phyloP scores from a whole-genome alignment of 2,113 vertebrate species.

The Lagopus leucura region DNA sequence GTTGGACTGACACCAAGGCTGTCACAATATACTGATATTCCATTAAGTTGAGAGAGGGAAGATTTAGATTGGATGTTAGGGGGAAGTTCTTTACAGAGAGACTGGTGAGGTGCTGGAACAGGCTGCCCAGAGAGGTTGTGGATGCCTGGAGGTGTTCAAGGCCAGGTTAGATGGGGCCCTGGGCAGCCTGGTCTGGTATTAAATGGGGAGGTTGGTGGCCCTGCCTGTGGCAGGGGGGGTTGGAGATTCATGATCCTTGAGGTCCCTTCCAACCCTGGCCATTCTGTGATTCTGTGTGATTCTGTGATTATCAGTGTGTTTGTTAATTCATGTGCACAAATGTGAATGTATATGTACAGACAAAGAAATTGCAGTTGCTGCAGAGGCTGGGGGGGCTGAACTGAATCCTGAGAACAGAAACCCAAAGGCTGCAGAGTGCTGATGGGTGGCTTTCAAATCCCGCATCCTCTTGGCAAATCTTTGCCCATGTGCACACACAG shows the following conservation, averaged over 20 bases:
- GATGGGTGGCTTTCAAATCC: not conserved
- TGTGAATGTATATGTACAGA: rapidly evolving
- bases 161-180: too few species aligned
- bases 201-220: too few species aligned
- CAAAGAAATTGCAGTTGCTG: not conserved
- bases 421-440: not conserved
- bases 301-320: not conserved
- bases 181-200: too few species aligned
- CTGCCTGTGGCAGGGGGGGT: too few species aligned
- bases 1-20: not conserved
- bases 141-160: too few species aligned
- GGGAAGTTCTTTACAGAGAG: too few species aligned
- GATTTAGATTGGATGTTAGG: too few species aligned
- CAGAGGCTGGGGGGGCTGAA: not conserved
- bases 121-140: too few species aligned
- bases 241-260: too few species aligned
- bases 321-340: not conserved
- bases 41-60: not conserved
- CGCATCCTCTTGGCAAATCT: not conserved
- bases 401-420: not conserved
- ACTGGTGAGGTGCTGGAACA: too few species aligned
- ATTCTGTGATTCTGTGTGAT: too few species aligned
- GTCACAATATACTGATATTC: not conserved
- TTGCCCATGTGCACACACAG: not conserved
- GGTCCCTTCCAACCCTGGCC: too few species aligned